Conservation (phyloP, 2,797 vertebrate genomes). For the Lithobates sylvaticus region DNA sequence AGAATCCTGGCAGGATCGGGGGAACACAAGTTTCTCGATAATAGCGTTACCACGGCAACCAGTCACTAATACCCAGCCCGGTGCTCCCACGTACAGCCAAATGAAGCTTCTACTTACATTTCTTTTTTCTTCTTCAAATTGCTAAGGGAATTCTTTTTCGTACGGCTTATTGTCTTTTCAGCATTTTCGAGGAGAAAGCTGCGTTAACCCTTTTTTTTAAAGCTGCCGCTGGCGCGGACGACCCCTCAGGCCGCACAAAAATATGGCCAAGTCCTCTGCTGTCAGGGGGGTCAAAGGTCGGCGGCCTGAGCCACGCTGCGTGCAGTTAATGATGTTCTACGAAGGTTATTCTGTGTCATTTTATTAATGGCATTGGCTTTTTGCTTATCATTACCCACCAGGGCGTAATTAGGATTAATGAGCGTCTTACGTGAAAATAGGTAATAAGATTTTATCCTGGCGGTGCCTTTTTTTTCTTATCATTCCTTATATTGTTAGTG, state of each 20-base stretch:
- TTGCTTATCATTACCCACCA: neutral
- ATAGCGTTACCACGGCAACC: slow-evolving; percentile 78
- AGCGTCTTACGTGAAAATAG: neutral
- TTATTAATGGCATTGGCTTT: neutral
- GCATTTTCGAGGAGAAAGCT: neutral
- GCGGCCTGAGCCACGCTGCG: neutral
- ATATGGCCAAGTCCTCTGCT: neutral
- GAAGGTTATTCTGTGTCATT: neutral
- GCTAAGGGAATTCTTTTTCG: slow-evolving; percentile 46
- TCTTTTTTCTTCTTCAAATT: slow-evolving; percentile 26
- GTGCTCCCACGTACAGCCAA: slow-evolving; percentile 63
- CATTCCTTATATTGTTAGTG: too few species aligned
- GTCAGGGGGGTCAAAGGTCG: neutral
- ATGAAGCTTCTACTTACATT: slow-evolving; percentile 56
- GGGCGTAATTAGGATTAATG: neutral
- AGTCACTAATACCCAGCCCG: slow-evolving; percentile 73
- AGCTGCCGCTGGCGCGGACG: too few species aligned
- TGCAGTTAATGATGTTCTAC: neutral
- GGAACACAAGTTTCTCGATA: slow-evolving; percentile 69
- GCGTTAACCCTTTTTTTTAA: slow-evolving; percentile 6
- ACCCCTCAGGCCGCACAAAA: neutral
- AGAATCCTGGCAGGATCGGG: slow-evolving; percentile 63
- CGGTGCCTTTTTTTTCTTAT: neutral
- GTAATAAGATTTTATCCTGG: neutral
- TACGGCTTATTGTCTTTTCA: slow-evolving; percentile 41